Base-by-base conservation (phyloP, 2,888 invertebrate species). In the Plagodis dolabraria region DNA sequence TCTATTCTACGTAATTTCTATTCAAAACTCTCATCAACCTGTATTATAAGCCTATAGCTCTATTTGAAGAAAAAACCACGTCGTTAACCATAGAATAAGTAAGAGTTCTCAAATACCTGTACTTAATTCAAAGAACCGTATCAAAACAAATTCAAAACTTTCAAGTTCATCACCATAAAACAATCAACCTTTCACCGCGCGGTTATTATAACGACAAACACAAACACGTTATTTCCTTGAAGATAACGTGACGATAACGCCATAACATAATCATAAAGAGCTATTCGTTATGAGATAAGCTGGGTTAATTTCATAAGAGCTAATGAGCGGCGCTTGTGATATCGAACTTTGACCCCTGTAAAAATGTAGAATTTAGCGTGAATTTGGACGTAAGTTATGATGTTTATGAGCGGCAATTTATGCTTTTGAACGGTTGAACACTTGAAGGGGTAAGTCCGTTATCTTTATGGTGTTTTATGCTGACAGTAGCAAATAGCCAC, bases 231-330 rank as follows among this genome's bases (percentile, higher is more conserved):
- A 75, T 82, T 85, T 85, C 85, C 79, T 74, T 68, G 70, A 77
- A 86, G 85, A 88, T 87, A 86, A 86, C 77, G 60, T 68, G 69
- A 73, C 82, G 83, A 88, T 87, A 85, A 83, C 76, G 62, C 72
- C 78, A 79, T 85, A 86, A 84, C 40, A 43, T 55, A 55, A 60
- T 60, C 55, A 55, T 60, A 60, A 77, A 52, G 49, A 56, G 48
- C 56, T 55, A 55, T 60, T 71, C 69, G 68, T 69, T 65, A 82
- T 75, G 75, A 89, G 87, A 89, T 87, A 87, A 86, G 75, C 69
- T 62, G 79, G 74, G 81, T 84, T 87, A 85, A 87, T 87, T 87
- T 86, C 82, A 71, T 79, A 79, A 75, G 79, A 85, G 83, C 80
- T 79, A 82, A 78, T 79, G 80, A 73, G 77, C 81, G 80, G 82